Conservation (phyloP, 2,113 vertebrate species). For the Aepyceros melampus region DNA sequence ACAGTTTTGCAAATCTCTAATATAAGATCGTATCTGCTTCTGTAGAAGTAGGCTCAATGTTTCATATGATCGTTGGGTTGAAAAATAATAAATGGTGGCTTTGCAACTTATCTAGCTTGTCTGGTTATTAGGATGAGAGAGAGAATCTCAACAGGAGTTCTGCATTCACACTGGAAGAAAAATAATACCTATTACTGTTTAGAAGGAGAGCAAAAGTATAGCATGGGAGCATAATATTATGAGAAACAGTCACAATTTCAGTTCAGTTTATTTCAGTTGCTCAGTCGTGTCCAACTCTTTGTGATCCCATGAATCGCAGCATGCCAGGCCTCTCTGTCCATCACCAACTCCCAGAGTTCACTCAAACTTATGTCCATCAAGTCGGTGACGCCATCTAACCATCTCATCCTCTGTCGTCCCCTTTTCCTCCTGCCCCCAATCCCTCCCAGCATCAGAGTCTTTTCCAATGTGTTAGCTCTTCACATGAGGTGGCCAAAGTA, state of each 20-base stretch:
- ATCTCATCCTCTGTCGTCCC: rapidly evolving
- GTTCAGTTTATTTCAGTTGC: no score
- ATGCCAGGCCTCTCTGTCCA: no score
- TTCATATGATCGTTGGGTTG: not conserved
- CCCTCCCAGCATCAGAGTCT: no score
- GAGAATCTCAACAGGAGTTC: not conserved
- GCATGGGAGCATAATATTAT: not conserved
- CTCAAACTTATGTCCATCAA: no score
- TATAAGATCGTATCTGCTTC: not conserved
- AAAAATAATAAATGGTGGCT: not conserved
- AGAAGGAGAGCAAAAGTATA: not conserved
- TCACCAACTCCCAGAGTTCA: no score
- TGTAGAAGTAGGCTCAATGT: not conserved
- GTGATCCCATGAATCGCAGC: rapidly evolving
- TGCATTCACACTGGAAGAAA: not conserved
- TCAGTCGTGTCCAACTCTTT: no score
- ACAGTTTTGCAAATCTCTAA: not conserved
- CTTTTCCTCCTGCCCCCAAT: no score
- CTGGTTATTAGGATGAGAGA: not conserved
- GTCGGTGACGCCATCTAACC: rapidly evolving
- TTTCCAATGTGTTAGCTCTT: no score
- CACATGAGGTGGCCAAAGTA: no score
- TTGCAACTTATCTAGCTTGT: not conserved
- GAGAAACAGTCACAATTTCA: not conserved
- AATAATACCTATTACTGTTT: not conserved